Base-by-base conservation (phyloP, 2,888 invertebrate species). In the Blastobasis lacticolella region DNA sequence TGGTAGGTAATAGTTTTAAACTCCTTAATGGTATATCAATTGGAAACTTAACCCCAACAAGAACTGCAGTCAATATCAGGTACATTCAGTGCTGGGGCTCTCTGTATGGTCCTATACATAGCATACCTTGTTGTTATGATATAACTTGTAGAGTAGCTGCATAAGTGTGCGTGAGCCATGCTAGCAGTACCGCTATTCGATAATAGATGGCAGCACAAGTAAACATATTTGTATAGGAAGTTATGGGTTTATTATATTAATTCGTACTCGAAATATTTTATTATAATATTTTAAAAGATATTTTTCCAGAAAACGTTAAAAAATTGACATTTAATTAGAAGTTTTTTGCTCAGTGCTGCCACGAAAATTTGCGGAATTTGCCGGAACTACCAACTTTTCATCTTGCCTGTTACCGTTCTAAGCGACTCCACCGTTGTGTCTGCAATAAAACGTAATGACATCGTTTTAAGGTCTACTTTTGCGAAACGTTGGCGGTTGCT, bases 101-200 rank as follows among this genome's bases (percentile, higher is more conserved):
- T 23, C 23, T 23, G 23, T 23, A 23, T 23, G 23, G 23, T 23
- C 3, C 23, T 23, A 23, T 23, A 23, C 23, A 23, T 23, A 23
- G 23, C 23, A 23, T 23, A 23, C 23, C 23, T 23, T 23, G 23
- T 23, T 23, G 23, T 23, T 23, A 23, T 23, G 23, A 23, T 23
- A 23, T 23, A 23, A 23, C 23, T 23, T 23, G 23, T 23, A 23
- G 23, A 23, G 23, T 38, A 46, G 10, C 38, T 42, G 46, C 49
- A 23, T 38, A 10, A 48, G 52, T 50, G 52, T 50, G 37, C 36
- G 46, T 48, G 37, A 37, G 43, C 36, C 37, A 40, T 48, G 7
- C 54, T 46, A 48, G 10, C 61, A 75, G 81, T 86, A 69, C 70
- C 43, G 78, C 86, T 73, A 81, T 76, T 81, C 81, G 69, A 67